Percentiles rank a stretch among this genome's conserved stretches.
phyloP scores from a whole-genome alignment of 2,113 vertebrate genomes.

The Dicerorhinus sumatrensis region DNA sequence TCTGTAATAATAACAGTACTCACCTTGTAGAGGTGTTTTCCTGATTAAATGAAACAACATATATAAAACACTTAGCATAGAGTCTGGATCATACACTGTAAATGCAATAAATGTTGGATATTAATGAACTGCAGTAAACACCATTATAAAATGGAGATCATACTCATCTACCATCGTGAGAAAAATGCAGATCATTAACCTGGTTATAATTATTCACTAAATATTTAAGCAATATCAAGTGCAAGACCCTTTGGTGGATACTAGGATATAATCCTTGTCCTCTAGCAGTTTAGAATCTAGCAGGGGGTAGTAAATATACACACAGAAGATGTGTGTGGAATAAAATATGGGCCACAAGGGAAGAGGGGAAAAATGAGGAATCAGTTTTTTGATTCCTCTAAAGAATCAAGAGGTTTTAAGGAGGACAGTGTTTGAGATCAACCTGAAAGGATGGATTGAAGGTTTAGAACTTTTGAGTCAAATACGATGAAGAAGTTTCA shows the following conservation, averaged over 20 bases:
- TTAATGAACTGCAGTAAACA: neutral
- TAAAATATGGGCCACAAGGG: neutral
- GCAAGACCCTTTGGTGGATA: neutral
- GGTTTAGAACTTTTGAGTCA: neutral
- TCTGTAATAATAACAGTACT: neutral
- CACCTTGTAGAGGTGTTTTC: neutral
- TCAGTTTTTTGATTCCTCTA: neutral
- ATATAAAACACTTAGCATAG: neutral
- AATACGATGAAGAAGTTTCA: neutral
- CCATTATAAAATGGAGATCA: neutral
- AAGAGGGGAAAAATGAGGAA: neutral
- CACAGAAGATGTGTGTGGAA: neutral
- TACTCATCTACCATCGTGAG: neutral
- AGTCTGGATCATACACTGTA: neutral
- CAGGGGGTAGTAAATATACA: neutral
- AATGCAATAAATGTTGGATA: neutral
- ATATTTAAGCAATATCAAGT: neutral
- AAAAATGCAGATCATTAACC: neutral
- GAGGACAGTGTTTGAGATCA: neutral
- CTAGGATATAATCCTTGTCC: neutral
- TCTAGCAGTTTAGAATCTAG: neutral
- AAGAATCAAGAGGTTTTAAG: neutral
- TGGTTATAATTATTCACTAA: neutral
- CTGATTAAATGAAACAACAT: constrained; percentile 20
- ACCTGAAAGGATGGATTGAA: neutral